phyloP scores from a whole-genome alignment of 2,113 vertebrate genomes.

The Nestor notabilis region DNA sequence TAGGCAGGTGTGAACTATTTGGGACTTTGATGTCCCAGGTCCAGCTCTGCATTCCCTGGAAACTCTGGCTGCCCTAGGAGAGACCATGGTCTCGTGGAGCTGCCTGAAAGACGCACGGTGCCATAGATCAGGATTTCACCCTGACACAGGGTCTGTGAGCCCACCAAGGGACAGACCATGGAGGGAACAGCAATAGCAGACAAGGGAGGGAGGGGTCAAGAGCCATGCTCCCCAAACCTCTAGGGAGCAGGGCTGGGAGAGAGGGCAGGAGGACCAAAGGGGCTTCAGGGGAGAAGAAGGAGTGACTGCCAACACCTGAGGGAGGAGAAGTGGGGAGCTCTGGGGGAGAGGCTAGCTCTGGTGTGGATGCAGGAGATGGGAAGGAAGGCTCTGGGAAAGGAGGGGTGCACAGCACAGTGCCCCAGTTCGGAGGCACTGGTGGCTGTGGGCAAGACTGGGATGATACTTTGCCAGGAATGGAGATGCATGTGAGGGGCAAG shows the following conservation, averaged over 20 bases:
- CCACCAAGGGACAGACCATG: rapidly evolving
- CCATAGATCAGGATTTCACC: background rate
- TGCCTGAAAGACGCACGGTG: background rate
- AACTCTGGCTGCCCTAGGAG: background rate
- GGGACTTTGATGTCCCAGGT: background rate
- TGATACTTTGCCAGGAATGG: background rate
- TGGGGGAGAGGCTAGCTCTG: background rate
- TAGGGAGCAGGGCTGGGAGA: background rate
- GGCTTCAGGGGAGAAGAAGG: background rate
- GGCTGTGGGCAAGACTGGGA: background rate
- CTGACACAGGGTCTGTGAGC: background rate
- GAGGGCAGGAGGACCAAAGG: background rate
- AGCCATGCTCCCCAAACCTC: background rate
- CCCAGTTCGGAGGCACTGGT: background rate
- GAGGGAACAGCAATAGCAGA: background rate
- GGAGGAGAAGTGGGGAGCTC: background rate
- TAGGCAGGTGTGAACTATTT: background rate
- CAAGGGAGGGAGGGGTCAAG: background rate
- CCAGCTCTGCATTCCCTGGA: background rate
- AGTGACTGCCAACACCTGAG: background rate
- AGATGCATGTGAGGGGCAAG: background rate
- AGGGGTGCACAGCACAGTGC: background rate
- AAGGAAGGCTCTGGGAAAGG: background rate
- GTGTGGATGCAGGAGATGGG: background rate
- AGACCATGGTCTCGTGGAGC: background rate